Conservation (phyloP, 2,113 vertebrate species). For the Gnathonemus longibarbis region DNA sequence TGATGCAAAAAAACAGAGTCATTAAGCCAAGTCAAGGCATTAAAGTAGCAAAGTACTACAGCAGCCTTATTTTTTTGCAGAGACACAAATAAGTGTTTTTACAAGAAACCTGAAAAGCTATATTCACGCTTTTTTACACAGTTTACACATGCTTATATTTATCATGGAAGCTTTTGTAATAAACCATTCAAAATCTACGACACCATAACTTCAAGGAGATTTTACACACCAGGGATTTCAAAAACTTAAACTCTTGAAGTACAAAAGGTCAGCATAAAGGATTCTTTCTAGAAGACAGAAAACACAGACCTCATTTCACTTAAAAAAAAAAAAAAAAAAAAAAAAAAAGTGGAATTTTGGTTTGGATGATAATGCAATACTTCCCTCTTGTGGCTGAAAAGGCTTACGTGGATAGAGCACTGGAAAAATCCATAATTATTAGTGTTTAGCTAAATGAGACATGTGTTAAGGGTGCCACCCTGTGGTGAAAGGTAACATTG, state of each 20-base stretch:
- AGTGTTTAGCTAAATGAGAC: background rate
- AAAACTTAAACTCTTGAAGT: slow-evolving; percentile 38
- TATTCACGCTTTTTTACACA: background rate
- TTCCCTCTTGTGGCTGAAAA: background rate
- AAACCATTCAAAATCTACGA: slow-evolving; percentile 11
- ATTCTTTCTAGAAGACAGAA: slow-evolving; percentile 27
- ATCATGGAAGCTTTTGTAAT: background rate
- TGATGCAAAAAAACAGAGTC: background rate
- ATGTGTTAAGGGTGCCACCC: background rate
- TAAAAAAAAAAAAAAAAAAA: background rate
- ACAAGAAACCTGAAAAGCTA: background rate
- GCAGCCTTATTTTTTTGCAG: background rate
- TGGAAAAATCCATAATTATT: background rate
- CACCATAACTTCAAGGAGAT: slow-evolving; percentile 23
- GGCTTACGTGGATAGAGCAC: background rate
- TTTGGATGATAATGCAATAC: background rate
- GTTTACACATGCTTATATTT: background rate
- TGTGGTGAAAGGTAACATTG: background rate
- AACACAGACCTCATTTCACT: slow-evolving; percentile 10
- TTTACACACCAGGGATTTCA: slow-evolving; percentile 20
- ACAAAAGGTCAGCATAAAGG: slow-evolving; percentile 39
- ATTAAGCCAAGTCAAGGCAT: background rate
- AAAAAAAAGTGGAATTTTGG: background rate
- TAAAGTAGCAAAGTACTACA: background rate
- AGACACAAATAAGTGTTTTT: background rate